Evolutionary conservation across 1,140 invertebrate species (phyloP).

Genomic region (Drosophila sturtevanti): DNA sequence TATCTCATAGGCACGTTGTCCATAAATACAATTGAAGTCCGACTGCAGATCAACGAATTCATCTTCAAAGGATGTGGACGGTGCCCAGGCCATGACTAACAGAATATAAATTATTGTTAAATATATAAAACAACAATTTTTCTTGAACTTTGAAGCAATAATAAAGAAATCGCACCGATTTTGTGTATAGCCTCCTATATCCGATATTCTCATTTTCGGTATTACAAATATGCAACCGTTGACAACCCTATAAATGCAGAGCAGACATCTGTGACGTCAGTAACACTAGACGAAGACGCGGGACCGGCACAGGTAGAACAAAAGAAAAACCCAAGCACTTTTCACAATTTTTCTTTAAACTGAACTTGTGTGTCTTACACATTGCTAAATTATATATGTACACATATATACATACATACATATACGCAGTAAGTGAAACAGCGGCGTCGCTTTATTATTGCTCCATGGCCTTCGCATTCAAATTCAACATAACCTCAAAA

Average conservation of each 20-base stretch:
- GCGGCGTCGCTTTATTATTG: background rate
- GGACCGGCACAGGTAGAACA: background rate
- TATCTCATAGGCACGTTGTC: slow-evolving; percentile 47
- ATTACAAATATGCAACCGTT: too few species aligned
- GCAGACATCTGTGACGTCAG: background rate
- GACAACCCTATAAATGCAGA: background rate
- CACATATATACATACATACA: background rate
- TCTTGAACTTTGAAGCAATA: slow-evolving; percentile 7
- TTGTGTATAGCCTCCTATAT: background rate
- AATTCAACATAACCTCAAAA: slow-evolving; percentile 10
- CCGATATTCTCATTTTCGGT: too few species aligned
- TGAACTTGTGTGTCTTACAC: background rate
- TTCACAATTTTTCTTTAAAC: background rate
- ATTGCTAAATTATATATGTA: background rate
- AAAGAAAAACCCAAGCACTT: background rate
- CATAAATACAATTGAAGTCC: slow-evolving; percentile 50
- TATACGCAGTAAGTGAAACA: slow-evolving; percentile 10
- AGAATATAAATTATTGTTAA: slow-evolving; percentile 6
- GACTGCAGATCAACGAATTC: slow-evolving; percentile 64
- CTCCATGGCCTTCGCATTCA: background rate
- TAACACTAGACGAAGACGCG: background rate
- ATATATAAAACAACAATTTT: background rate
- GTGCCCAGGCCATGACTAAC: slow-evolving; percentile 65
- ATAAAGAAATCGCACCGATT: background rate
- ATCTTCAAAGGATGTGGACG: slow-evolving; percentile 64